A percentile compares a stretch with the other conserved stretches of the same genome.
Conservation (phyloP, 1,140 invertebrate genomes). For the Drosophila carrolli region DNA sequence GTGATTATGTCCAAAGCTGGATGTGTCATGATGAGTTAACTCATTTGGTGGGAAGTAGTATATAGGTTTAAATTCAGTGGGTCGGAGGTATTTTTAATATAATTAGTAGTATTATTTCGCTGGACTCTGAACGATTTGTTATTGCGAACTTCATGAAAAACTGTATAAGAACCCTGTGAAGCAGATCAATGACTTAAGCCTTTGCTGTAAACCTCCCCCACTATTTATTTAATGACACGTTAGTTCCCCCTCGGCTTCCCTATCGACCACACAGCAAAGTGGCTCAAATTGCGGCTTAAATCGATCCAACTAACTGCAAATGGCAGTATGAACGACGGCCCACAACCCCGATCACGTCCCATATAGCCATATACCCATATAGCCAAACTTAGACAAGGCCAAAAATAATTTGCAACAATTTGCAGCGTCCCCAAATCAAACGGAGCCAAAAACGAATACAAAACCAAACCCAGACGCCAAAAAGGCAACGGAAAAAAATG, state of each 20-base stretch:
- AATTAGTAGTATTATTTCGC: not conserved
- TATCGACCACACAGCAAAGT: slow-evolving; percentile 64
- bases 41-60: not conserved
- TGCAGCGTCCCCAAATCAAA: slow-evolving; percentile 58
- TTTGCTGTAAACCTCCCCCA: slow-evolving; percentile 26
- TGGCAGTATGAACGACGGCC: slow-evolving; percentile 31
- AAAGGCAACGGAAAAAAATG: slow-evolving; percentile 70
- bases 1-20: slow-evolving; percentile 27
- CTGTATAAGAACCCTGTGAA: slow-evolving; percentile 13
- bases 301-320: slow-evolving; percentile 44
- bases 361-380: slow-evolving; percentile 40
- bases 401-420: slow-evolving; percentile 81
- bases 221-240: slow-evolving; percentile 54
- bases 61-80: slow-evolving; percentile 2
- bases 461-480: slow-evolving; percentile 28
- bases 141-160: no score
- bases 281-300: slow-evolving; percentile 52
- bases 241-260: slow-evolving; percentile 29
- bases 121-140: not conserved
- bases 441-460: slow-evolving; percentile 25
- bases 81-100: not conserved
- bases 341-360: slow-evolving; percentile 45
- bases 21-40: slow-evolving; percentile 1
- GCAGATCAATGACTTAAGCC: not conserved
- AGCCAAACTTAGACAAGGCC: slow-evolving; percentile 78